phyloP scores from a whole-genome alignment of 35 echinoderm and acorn worm genomes.

The Stichopus chloronotus region DNA sequence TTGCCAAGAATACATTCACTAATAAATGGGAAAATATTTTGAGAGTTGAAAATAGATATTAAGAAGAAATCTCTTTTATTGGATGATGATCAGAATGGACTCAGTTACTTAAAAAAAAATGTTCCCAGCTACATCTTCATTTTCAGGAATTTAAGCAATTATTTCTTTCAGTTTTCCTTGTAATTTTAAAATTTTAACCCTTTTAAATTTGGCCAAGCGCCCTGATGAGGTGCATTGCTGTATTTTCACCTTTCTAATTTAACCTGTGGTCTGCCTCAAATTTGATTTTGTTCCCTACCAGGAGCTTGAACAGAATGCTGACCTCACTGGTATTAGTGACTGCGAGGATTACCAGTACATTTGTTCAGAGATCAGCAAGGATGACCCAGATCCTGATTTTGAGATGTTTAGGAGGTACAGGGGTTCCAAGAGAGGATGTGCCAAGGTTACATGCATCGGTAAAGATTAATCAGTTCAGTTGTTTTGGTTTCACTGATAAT shows the following conservation, averaged over 20 bases:
- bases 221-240: too few relatives aligned
- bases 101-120: too few relatives aligned
- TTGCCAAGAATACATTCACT: too few relatives aligned
- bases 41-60: too few relatives aligned
- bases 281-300: not conserved
- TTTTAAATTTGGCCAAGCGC: not conserved
- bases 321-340: slow-evolving; percentile 8
- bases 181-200: not conserved
- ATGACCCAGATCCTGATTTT: slow-evolving; percentile 40
- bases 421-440: slow-evolving; percentile 15
- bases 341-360: slow-evolving; percentile 26
- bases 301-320: slow-evolving; percentile 38
- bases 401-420: slow-evolving; percentile 7
- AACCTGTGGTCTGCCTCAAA: not conserved
- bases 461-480: not conserved
- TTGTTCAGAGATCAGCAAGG: slow-evolving; percentile 42
- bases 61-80: too few relatives aligned
- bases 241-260: too few relatives aligned
- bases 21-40: too few relatives aligned
- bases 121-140: too few relatives aligned
- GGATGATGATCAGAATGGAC: too few relatives aligned
- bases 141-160: too few relatives aligned
- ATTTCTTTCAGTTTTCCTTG: not conserved
- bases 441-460: slow-evolving; percentile 54
- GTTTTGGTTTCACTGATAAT: not conserved